A percentile compares a stretch with the other conserved stretches of the same genome.
These are phyloP conservation scores for Melanostigma gelatinosum DNA, from an alignment of 2,113 vertebrate species.

Conservation along the genomic window DNA sequence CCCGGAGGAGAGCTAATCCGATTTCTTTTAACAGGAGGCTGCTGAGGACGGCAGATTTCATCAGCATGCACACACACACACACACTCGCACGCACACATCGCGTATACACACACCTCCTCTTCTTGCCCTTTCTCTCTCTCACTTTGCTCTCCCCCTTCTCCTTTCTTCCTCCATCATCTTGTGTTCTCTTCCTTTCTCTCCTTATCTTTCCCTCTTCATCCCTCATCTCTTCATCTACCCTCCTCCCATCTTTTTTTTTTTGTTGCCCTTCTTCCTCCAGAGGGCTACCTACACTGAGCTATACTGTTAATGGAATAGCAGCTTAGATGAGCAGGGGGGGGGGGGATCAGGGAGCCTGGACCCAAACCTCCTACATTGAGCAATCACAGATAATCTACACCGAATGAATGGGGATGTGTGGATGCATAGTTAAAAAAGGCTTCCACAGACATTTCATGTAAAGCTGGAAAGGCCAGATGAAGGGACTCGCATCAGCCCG, in stretches of 20 bases:
- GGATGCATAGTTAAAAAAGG: neutral
- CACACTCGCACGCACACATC: constrained; percentile 1
- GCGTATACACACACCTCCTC: neutral
- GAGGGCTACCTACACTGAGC: constrained; percentile 50
- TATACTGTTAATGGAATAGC: constrained; percentile 42
- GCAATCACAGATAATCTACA: constrained; percentile 39
- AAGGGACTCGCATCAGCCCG: neutral
- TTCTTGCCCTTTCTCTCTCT: constrained; percentile 17
- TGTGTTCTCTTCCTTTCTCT: constrained; percentile 19
- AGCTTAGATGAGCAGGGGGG: constrained; percentile 37
- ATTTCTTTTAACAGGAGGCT: constrained; percentile 78
- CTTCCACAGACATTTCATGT: constrained; percentile 12
- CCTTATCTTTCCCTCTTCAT: constrained; percentile 25
- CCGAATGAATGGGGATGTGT: constrained; percentile 10
- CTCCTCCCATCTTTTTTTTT: constrained; percentile 38
- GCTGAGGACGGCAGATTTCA: constrained; percentile 83
- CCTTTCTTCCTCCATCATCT: constrained; percentile 33
- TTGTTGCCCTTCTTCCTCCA: constrained; percentile 59
- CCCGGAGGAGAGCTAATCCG: constrained; percentile 80
- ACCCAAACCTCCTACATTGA: constrained; percentile 36
- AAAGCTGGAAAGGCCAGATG: constrained; percentile 1
- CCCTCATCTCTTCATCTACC: constrained; percentile 63
- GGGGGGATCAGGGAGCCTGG: constrained; percentile 47
- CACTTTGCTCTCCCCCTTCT: constrained; percentile 22
- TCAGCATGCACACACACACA: constrained; percentile 56